Evolutionary conservation across 2,113 vertebrate genomes (phyloP).

Genomic region (Crotalus helleri): DNA sequence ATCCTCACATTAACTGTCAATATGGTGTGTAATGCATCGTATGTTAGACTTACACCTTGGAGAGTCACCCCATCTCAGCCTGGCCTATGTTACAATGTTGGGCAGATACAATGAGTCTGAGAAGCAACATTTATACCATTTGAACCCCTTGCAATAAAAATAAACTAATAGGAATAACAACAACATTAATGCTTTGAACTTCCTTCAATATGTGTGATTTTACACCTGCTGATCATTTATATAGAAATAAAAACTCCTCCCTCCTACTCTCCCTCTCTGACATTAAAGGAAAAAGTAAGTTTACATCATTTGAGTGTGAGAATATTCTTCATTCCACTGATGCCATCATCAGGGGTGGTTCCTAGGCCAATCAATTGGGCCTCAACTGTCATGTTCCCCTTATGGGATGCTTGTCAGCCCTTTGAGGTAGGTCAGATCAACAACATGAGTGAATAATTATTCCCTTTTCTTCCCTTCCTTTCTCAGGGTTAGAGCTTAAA

Average conservation of each 20-base stretch:
- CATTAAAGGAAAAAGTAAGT: background rate
- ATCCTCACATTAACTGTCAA: background rate
- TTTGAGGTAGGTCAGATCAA: background rate
- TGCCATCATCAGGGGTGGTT: background rate
- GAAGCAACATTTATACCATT: background rate
- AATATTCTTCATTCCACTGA: background rate
- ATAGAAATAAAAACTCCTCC: background rate
- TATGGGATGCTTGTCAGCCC: background rate
- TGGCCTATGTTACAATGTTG: background rate
- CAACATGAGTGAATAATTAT: background rate
- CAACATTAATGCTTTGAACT: background rate
- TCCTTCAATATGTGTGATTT: background rate
- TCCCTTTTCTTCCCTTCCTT: background rate
- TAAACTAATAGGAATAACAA: background rate
- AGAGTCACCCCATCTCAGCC: background rate
- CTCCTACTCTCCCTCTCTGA: background rate
- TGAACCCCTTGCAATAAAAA: background rate
- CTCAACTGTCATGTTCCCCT: background rate
- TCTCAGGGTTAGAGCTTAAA: background rate
- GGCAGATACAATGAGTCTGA: background rate
- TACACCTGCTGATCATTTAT: background rate
- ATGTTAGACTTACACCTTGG: background rate
- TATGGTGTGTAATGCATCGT: background rate
- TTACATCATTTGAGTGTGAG: background rate
- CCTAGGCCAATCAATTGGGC: background rate